phyloP scores from a whole-genome alignment of 1,140 invertebrate genomes.

The Drosophila subpulchrella region DNA sequence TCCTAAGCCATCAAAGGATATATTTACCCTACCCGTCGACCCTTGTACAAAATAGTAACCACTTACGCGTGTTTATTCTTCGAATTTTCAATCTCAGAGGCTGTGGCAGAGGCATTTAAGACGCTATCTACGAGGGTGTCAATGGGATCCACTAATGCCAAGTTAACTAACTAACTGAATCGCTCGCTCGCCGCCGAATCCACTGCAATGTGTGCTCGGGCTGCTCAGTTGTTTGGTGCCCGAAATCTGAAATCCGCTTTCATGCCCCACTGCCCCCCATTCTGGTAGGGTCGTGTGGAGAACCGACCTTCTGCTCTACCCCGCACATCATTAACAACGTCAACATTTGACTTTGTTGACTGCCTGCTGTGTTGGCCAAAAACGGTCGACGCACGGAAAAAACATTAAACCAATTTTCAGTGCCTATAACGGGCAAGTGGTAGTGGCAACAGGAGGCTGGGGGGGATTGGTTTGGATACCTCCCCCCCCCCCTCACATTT shows the following conservation, averaged over 20 bases:
- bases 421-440: conserved; percentile 54
- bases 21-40: background rate
- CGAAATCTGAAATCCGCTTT: conserved; percentile 62
- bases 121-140: conserved; percentile 24
- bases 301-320: conserved; percentile 4
- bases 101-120: conserved; percentile 34
- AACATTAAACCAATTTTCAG: conserved; percentile 78
- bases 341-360: conserved; percentile 80
- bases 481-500: conserved; percentile 50
- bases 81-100: conserved; percentile 40
- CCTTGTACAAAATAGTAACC: conserved; percentile 9
- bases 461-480: background rate
- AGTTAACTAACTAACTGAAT: conserved; percentile 67
- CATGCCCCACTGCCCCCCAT: conserved; percentile 21
- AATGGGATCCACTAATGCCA: conserved; percentile 58
- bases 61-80: conserved; percentile 3
- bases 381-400: conserved; percentile 57
- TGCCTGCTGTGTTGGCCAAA: conserved; percentile 63
- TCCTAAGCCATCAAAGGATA: background rate
- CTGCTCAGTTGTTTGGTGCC: conserved; percentile 28
- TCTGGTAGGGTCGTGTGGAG: conserved; percentile 11
- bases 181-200: conserved; percentile 12
- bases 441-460: conserved; percentile 4
- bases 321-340: conserved; percentile 79
- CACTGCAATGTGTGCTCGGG: conserved; percentile 1